Percentiles rank a stretch among this genome's conserved stretches.
Evolutionary conservation across 2,113 vertebrate species (phyloP).

Genomic region (Misgurnus anguillicaudatus): DNA sequence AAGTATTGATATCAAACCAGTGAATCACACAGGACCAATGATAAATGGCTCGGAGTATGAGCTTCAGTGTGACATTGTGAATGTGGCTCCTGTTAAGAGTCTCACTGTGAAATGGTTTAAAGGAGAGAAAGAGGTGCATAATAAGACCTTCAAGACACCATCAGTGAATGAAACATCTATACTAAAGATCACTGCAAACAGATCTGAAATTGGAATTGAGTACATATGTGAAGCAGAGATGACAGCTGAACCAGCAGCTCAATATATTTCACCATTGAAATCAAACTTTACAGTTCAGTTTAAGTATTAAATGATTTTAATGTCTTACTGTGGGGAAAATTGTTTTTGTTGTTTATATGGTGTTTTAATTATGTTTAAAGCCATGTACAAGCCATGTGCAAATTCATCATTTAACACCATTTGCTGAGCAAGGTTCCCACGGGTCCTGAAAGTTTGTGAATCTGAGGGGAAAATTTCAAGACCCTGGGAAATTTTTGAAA

Average conservation of each 20-base stretch:
- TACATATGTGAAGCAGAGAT: slow-evolving; percentile 64
- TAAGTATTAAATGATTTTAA: no score
- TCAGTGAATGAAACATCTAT: slow-evolving; percentile 39
- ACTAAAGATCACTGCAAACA: slow-evolving; percentile 47
- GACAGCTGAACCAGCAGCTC: not conserved
- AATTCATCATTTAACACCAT: no score
- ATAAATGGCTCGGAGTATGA: slow-evolving; percentile 48
- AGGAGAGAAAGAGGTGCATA: not conserved
- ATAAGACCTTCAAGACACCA: fast-evolving
- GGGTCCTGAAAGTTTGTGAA: no score
- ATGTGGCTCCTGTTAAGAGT: slow-evolving; percentile 56
- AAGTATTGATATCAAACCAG: slow-evolving; percentile 56
- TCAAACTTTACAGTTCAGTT: slow-evolving; percentile 34
- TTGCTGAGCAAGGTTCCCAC: no score
- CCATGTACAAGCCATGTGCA: no score
- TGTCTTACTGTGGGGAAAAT: no score
- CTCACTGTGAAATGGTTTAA: slow-evolving; percentile 64
- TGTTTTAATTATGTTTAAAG: no score
- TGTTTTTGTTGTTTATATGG: no score
- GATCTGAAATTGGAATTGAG: slow-evolving; percentile 33
- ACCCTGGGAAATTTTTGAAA: no score
- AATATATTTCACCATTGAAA: slow-evolving; percentile 57
- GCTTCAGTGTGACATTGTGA: slow-evolving; percentile 69
- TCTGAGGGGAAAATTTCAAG: no score
- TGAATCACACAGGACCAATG: slow-evolving; percentile 34